Evolutionary conservation across 2,888 invertebrate genomes (phyloP), one percentile per base, ranked within the genome.

Genomic region (Torymus auratus): DNA sequence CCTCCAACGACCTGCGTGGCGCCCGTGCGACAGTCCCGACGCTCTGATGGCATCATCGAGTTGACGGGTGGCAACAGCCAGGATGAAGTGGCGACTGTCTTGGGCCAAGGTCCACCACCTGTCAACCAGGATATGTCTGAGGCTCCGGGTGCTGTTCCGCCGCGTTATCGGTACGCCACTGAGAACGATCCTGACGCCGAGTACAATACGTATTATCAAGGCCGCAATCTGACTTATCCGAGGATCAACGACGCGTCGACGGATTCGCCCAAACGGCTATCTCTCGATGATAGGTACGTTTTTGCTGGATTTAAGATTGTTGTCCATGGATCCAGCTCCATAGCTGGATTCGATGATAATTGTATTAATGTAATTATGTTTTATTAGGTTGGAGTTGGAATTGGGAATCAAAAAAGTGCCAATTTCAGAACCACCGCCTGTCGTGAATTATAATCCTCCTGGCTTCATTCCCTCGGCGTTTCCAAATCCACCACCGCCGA

Each of bases 231-330:
- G 13, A 91, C 91, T 10, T 91, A 91, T 83, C 91, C 91, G 15
- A 89, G 88, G 56, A 88, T 90, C 4, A 87, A 90, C 13, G 90
- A 91, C 17, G 89, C 89, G 70, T 70, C 86, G 2, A 83, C 88
- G 11, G 86, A 85, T 60, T 93, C 93, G 0, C 94, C 94, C 0
- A 93, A 93, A 87, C 90, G 94, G 74, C 88, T 93, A 14, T 93
- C 94, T 0, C 89, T 94, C 11, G 94, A 94, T 82, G 93, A 94
- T 83, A 90, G 94, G 86, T 90, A 84, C 41, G 41, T 41, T 41
- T 10, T 41, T 7, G 41, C 41, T 7, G 41, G 7, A 41, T 41
- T 41, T 41, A 41, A 7, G 7, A 41, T 41, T 41, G 0, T 41
- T 28, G 1, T 41, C 5, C n/a, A n/a, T n/a, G n/a, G n/a, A n/a